Evolutionary conservation across 2,797 vertebrate genomes (phyloP).

Genomic region (Ciconia nigra): DNA sequence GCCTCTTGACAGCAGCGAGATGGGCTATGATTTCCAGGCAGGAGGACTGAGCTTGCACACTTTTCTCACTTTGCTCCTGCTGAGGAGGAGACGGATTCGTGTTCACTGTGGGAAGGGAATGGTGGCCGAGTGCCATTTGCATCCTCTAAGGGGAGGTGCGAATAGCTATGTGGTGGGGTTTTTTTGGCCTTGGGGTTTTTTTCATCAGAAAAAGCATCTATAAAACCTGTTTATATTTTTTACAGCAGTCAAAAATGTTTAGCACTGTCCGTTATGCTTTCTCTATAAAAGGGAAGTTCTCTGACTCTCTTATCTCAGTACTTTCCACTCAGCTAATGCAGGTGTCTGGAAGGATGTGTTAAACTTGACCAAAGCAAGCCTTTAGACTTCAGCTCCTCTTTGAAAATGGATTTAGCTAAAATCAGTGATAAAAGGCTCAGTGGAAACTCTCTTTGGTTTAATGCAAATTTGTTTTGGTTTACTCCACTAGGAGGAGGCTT

Average conservation of each 20-base stretch:
- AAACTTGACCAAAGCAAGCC: not conserved
- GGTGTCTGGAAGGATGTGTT: not conserved
- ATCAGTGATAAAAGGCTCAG: not conserved
- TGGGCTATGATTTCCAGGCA: not conserved
- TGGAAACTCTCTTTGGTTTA: not conserved
- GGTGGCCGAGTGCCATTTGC: not conserved
- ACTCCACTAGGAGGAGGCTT: not conserved
- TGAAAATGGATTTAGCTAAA: not conserved
- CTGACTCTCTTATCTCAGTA: not conserved
- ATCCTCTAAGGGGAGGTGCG: not conserved
- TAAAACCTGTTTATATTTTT: not conserved
- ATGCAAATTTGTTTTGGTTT: not conserved
- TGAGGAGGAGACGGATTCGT: not conserved
- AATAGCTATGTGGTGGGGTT: not conserved
- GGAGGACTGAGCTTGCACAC: not conserved
- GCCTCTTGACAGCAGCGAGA: not conserved
- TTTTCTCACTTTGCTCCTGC: not conserved
- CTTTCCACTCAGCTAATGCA: not conserved
- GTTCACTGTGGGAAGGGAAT: not conserved
- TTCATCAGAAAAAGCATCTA: not conserved
- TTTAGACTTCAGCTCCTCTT: not conserved
- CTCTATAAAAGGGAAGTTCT: not conserved
- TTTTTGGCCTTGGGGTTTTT: not conserved
- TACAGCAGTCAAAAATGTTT: not conserved
- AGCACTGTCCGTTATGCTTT: not conserved